These are phyloP conservation scores for Peromyscus maniculatus DNA, from an alignment of 2,113 vertebrate genomes.

Conservation along the genomic window DNA sequence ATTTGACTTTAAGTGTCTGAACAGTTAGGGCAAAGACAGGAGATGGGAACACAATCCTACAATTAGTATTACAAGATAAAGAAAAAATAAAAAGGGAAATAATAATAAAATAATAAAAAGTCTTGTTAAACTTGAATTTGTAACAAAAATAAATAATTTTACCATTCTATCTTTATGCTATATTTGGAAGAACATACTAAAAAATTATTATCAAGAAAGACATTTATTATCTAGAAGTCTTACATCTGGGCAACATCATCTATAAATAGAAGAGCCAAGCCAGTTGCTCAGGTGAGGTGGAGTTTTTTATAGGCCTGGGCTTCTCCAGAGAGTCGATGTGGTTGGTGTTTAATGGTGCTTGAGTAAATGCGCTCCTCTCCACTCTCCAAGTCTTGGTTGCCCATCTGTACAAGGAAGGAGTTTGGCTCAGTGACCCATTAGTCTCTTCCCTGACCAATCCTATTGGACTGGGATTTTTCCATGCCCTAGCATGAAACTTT, in stretches of 20 bases:
- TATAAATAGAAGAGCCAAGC: constrained; percentile 35
- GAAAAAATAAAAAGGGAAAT: background rate
- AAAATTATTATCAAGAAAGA: constrained; percentile 15
- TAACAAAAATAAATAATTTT: constrained; percentile 57
- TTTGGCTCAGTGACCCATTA: background rate
- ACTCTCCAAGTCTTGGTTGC: background rate
- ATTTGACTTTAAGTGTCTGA: background rate
- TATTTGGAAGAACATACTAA: background rate
- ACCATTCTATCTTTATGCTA: background rate
- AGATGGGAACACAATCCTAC: background rate
- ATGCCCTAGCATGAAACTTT: background rate
- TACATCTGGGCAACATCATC: background rate
- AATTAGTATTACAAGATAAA: constrained; percentile 13
- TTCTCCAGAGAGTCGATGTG: background rate
- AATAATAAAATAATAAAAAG: background rate
- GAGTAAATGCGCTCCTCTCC: background rate
- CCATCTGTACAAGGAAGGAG: background rate
- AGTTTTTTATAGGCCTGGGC: background rate
- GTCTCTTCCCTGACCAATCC: background rate
- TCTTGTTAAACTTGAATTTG: constrained; percentile 41
- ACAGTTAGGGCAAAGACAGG: background rate
- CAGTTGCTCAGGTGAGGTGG: constrained; percentile 10
- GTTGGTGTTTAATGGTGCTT: background rate
- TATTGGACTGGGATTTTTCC: background rate
- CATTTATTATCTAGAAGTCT: background rate